phyloP scores from a whole-genome alignment of 2,113 vertebrate species.

The Rostratula benghalensis region DNA sequence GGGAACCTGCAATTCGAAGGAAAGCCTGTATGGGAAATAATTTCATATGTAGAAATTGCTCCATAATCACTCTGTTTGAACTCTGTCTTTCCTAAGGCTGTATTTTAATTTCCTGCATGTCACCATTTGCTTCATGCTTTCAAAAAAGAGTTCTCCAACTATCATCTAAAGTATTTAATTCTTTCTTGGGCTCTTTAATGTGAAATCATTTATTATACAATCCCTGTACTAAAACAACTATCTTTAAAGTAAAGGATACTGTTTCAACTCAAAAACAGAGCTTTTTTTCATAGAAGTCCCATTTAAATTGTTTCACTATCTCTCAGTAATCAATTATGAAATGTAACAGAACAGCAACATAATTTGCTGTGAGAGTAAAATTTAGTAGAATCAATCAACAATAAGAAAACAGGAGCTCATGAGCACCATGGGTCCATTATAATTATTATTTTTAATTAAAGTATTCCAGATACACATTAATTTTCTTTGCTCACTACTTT shows the following conservation, averaged over 20 bases:
- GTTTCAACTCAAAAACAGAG: not conserved
- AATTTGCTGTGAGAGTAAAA: constrained; percentile 41
- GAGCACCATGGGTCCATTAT: not conserved
- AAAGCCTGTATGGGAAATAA: not conserved
- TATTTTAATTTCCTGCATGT: constrained; percentile 12
- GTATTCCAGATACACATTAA: constrained; percentile 29
- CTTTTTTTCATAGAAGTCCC: not conserved
- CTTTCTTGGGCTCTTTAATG: not conserved
- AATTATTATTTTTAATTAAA: constrained; percentile 61
- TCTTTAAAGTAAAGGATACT: not conserved
- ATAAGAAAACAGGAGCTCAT: constrained; percentile 5
- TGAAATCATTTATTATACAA: not conserved
- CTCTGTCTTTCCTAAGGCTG: not conserved
- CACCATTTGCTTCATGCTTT: not conserved
- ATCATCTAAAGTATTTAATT: not conserved
- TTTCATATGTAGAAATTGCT: not conserved
- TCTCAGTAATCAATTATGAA: constrained; percentile 24
- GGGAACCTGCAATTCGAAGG: not conserved
- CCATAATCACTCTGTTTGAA: not conserved
- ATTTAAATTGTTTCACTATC: constrained; percentile 24
- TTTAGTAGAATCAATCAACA: constrained; percentile 36
- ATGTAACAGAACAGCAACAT: constrained; percentile 25
- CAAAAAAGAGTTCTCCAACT: not conserved
- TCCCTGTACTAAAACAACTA: not conserved
- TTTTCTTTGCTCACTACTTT: constrained; percentile 41